A percentile compares a stretch with the other conserved stretches of the same genome.
These are phyloP conservation scores for Psittacula echo DNA, from an alignment of 2,797 vertebrate genomes.

Conservation along the genomic window DNA sequence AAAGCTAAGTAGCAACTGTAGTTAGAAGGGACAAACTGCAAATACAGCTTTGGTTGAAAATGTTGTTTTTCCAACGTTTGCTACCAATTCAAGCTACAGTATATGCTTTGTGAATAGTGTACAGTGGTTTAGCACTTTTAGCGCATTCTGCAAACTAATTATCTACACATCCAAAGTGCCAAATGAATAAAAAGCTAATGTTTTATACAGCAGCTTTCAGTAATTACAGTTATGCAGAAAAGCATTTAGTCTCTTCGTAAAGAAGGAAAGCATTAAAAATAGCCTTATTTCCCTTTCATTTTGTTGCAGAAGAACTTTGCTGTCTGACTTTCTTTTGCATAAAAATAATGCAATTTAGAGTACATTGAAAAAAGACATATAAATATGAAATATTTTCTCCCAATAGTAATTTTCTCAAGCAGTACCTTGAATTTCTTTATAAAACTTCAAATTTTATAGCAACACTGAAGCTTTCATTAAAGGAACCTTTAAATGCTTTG, in stretches of 20 bases:
- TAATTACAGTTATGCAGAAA: constrained; percentile 10
- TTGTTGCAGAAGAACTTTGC: background rate
- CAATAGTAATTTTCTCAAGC: background rate
- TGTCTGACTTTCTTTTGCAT: background rate
- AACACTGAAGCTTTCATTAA: background rate
- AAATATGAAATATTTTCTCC: background rate
- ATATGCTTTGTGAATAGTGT: background rate
- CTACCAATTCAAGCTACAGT: background rate
- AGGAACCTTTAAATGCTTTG: background rate
- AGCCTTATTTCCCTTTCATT: background rate
- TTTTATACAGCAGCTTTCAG: background rate
- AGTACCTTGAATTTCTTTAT: background rate
- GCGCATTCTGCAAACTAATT: background rate
- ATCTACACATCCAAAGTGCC: background rate
- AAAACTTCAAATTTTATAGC: background rate
- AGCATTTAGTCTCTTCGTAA: background rate
- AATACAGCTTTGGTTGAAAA: background rate
- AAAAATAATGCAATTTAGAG: background rate
- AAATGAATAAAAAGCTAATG: constrained; percentile 3
- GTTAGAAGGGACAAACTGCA: background rate
- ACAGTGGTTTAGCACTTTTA: background rate
- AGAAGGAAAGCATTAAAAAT: background rate
- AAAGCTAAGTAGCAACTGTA: background rate
- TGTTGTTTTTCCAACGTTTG: background rate
- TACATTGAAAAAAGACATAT: background rate